Percentiles rank a stretch among this genome's conserved stretches.
These are phyloP conservation scores for Toxostoma redivivum DNA, from an alignment of 2,113 vertebrate species.

Conservation along the genomic window DNA sequence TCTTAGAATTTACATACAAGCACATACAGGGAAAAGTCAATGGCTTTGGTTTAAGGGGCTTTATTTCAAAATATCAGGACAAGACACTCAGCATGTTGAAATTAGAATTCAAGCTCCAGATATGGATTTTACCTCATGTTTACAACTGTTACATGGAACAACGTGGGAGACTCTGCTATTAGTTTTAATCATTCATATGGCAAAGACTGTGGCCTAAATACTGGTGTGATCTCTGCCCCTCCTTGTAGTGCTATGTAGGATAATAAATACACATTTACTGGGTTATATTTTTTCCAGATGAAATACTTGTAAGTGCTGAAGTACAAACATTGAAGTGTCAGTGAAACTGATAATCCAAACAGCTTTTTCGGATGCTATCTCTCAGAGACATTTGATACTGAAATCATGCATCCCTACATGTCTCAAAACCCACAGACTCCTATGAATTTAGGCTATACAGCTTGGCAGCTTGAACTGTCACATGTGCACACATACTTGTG, in stretches of 20 bases:
- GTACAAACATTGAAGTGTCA: background rate
- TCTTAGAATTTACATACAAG: background rate
- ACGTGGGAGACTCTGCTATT: background rate
- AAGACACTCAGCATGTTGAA: background rate
- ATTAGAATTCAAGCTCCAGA: background rate
- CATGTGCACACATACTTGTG: no score
- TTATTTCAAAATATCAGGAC: background rate
- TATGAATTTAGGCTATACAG: background rate
- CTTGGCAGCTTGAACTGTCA: background rate
- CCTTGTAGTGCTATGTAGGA: background rate
- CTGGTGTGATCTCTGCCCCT: background rate
- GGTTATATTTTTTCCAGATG: background rate
- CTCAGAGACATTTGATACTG: background rate
- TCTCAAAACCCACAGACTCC: background rate
- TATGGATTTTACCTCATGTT: background rate
- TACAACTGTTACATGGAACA: background rate
- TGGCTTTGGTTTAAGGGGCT: background rate
- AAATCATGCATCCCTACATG: background rate
- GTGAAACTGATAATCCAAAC: background rate
- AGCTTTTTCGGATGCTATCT: background rate
- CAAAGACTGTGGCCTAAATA: background rate
- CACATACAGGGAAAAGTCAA: background rate
- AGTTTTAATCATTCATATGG: background rate
- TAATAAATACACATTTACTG: background rate
- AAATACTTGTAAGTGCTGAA: background rate